Base-by-base conservation (phyloP, 2,113 vertebrate species). In the Cynoglossus semilaevis region DNA sequence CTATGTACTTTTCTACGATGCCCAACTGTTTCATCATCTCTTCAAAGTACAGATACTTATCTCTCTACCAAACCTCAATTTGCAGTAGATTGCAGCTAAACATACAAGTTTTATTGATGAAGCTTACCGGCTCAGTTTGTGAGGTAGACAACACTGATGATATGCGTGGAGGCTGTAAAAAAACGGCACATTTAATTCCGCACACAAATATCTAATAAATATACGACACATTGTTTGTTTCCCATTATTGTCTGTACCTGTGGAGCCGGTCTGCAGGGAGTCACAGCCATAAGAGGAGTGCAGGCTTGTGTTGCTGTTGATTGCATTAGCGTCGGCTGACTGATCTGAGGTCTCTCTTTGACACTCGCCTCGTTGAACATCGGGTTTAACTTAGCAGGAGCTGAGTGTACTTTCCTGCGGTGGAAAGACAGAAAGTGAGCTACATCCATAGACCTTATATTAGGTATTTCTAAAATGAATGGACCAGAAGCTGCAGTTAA, bases 321-420 rank as follows among this genome's bases (percentile, higher is more conserved):
- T 4, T 74, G 87, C 55, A 84, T 61, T 10, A 92, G 83, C 8
- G 79, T 85, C 7, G 90, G 89, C 16, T 62, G 67, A 15, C 89
- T 86, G 72, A 92, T 90, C 58, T 76, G 64, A 15, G 87, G 85
- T 54, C 61, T 72, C 1, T 62, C 60, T 1, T 71, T 53, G 0
- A 15, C 41, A 1, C 36, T 14, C 0, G 67, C 43, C 2, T 85
- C 81, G 7, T 62, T 78, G 67, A 93, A 93, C 35, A 90, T 43
- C 0, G 90, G 90, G 70, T 91, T 94, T 63, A 88, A 44, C 1
- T 90, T 89, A 11, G 87, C 82, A 0, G 65, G 7, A 9, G 82
- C 45, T 0, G 81, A 36, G 0, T 51, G 55, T 15, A 63, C 75
- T 60, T 86, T 87, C 66, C 91, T 91, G 79, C 1, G 1, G 29